Conservation (phyloP, 1,140 invertebrate species). For the Bombus breviceps region DNA sequence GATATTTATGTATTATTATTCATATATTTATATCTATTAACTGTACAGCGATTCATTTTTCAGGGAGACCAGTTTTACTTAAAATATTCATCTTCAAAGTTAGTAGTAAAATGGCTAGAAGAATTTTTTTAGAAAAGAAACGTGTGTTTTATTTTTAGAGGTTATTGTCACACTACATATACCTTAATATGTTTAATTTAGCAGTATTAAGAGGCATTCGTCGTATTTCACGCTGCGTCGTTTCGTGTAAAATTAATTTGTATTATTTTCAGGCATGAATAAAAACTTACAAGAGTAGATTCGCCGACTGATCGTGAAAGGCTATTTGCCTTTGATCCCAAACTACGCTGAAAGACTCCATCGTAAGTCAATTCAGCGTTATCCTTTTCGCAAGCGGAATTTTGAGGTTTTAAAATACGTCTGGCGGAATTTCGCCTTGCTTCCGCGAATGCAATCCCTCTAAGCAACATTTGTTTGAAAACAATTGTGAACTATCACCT, state of each 20-base stretch:
- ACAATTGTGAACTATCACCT: conserved; percentile 1
- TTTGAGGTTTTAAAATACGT: conserved; percentile 51
- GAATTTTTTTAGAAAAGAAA: too few relatives aligned
- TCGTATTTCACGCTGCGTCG: not conserved
- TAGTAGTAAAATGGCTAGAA: too few relatives aligned
- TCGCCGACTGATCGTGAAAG: conserved; percentile 17
- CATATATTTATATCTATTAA: too few relatives aligned
- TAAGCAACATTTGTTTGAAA: conserved; percentile 44
- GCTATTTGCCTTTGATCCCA: not conserved
- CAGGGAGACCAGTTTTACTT: too few relatives aligned
- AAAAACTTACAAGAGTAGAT: conserved; percentile 28
- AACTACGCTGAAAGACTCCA: conserved; percentile 28
- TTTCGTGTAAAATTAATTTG: not conserved
- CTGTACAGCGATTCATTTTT: too few relatives aligned
- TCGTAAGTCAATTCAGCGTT: conserved; percentile 48
- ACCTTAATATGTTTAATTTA: not conserved
- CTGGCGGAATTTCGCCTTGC: conserved; percentile 58
- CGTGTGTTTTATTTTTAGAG: too few relatives aligned
- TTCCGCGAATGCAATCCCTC: conserved; percentile 63
- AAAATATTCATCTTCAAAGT: too few relatives aligned
- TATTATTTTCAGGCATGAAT: not conserved
- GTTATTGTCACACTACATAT: too few relatives aligned
- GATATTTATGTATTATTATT: too few relatives aligned
- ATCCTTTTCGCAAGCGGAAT: conserved; percentile 53
- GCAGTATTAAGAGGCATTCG: too few relatives aligned